Conservation (phyloP, 2,888 invertebrate genomes). For the Cylloceria caligata region DNA sequence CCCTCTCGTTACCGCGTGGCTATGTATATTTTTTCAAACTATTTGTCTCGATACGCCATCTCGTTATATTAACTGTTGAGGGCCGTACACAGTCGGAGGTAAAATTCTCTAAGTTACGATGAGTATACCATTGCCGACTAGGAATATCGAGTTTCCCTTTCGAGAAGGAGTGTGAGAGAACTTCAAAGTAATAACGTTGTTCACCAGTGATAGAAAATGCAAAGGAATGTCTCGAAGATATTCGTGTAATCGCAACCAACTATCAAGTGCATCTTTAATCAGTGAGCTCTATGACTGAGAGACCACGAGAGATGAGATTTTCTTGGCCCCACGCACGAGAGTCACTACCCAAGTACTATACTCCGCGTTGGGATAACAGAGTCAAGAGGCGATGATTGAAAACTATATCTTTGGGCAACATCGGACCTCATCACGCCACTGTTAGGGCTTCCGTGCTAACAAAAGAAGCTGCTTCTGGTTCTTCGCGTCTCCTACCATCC, state of each 20-base stretch:
- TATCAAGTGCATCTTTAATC: slow-evolving; percentile 62
- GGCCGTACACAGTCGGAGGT: slow-evolving; percentile 31
- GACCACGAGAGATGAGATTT: slow-evolving; percentile 46
- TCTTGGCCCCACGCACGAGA: not conserved
- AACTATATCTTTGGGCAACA: slow-evolving; percentile 70
- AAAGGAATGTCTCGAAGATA: slow-evolving; percentile 55
- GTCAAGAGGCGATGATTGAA: slow-evolving; percentile 69
- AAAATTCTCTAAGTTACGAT: slow-evolving; percentile 38
- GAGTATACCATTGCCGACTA: slow-evolving; percentile 31
- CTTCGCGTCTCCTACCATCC: slow-evolving; percentile 20
- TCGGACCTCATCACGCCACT: slow-evolving; percentile 71
- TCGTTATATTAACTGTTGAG: slow-evolving; percentile 44
- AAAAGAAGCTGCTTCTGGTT: slow-evolving; percentile 67
- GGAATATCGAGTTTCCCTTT: slow-evolving; percentile 55
- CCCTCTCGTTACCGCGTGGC: slow-evolving; percentile 10
- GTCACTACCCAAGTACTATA: slow-evolving; percentile 29
- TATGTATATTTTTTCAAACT: slow-evolving; percentile 7
- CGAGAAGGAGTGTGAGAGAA: slow-evolving; percentile 3
- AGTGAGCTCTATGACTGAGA: slow-evolving; percentile 44
- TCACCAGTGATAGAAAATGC: slow-evolving; percentile 56
- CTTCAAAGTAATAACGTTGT: slow-evolving; percentile 54
- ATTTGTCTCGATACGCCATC: slow-evolving; percentile 40
- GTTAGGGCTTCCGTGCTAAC: slow-evolving; percentile 72
- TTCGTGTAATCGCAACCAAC: slow-evolving; percentile 35
- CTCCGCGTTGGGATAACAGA: not conserved